Percentiles rank a stretch among this genome's conserved stretches.
Evolutionary conservation across 2,113 vertebrate species (phyloP).

Genomic region (Arothron firmamentum): DNA sequence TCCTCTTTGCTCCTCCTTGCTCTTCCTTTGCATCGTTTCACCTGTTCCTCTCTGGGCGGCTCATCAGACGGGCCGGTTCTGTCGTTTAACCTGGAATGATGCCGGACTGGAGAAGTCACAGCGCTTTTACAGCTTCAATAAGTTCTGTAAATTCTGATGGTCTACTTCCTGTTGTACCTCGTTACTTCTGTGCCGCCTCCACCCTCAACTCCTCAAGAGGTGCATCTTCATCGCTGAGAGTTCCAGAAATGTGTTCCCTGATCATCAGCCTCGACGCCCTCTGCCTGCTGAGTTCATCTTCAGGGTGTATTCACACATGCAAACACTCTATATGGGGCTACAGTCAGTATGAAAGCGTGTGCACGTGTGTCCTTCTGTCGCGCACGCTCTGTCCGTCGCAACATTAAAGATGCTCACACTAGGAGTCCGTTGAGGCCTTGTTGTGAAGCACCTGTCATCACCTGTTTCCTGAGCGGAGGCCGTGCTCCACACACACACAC

Average conservation of each 20-base stretch:
- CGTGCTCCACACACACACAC: conserved; percentile 28
- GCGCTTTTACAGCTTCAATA: not conserved
- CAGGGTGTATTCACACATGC: conserved; percentile 4
- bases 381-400: conserved; percentile 28
- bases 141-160: too few species aligned
- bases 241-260: too few species aligned
- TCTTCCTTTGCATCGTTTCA: conserved; percentile 46
- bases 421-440: conserved; percentile 22
- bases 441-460: conserved; percentile 56
- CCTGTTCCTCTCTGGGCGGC: conserved; percentile 31
- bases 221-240: too few species aligned
- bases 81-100: conserved; percentile 21
- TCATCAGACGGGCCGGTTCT: conserved; percentile 31
- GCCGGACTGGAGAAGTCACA: conserved; percentile 5
- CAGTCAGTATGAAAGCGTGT: not conserved
- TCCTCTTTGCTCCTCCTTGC: conserved; percentile 1
- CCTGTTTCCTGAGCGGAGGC: conserved; percentile 41
- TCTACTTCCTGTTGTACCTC: too few species aligned
- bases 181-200: too few species aligned
- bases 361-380: not conserved
- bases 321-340: not conserved
- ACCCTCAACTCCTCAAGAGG: too few species aligned
- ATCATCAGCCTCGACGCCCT: too few species aligned
- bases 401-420: conserved; percentile 22
- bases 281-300: too few species aligned